These are phyloP conservation scores for Spodoptera frugiperda DNA, from an alignment of 1,140 invertebrate species.

Conservation along the genomic window DNA sequence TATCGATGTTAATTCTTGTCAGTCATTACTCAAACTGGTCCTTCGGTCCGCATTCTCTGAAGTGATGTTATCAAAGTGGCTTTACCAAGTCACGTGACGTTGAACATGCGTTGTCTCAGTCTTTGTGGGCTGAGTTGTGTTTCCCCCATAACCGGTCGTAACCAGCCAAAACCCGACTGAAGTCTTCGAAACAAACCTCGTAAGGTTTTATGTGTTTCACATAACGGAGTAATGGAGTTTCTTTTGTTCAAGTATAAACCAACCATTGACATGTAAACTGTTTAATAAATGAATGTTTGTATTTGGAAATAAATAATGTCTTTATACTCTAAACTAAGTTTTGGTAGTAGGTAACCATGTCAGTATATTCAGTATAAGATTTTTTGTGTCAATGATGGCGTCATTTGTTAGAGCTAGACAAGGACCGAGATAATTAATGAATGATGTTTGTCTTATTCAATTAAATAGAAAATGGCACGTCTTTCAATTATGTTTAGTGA, in stretches of 20 bases:
- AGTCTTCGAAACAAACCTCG: conserved; percentile 12
- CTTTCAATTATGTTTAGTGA: too few relatives aligned
- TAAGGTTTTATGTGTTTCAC: background rate
- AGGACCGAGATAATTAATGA: too few relatives aligned
- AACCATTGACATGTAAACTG: too few relatives aligned
- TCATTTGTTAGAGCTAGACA: too few relatives aligned
- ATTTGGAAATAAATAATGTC: too few relatives aligned
- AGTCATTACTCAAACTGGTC: background rate
- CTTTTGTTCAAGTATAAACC: background rate
- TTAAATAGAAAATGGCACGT: too few relatives aligned
- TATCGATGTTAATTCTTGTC: background rate
- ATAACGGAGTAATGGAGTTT: background rate
- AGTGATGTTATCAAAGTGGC: background rate
- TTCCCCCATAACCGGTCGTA: conserved; percentile 35
- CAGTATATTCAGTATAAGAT: too few relatives aligned
- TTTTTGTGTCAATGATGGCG: too few relatives aligned
- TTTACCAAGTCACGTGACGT: background rate
- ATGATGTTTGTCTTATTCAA: too few relatives aligned
- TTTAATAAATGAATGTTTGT: too few relatives aligned
- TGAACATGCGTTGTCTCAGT: background rate
- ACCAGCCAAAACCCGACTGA: conserved; percentile 11
- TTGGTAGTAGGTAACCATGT: too few relatives aligned
- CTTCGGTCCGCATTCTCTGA: background rate
- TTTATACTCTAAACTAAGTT: too few relatives aligned
- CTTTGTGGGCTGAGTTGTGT: background rate